Percentiles rank a stretch among this genome's conserved stretches.
phyloP scores from a whole-genome alignment of 2,888 invertebrate species.

The Euzophera pinguis region DNA sequence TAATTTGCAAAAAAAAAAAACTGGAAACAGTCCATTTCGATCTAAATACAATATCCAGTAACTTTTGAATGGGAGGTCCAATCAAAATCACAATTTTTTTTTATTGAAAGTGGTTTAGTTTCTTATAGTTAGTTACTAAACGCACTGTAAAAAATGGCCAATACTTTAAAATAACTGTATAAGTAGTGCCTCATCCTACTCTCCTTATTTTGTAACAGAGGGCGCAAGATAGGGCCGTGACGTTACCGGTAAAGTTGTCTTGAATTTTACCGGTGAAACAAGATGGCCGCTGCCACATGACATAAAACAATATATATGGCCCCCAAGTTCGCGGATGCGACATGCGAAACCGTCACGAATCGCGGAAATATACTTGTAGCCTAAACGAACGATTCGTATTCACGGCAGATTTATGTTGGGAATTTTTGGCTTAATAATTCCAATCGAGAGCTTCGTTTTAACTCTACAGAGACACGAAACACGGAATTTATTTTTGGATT shows the following conservation, averaged over 20 bases:
- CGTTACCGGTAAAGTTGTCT: constrained; percentile 39
- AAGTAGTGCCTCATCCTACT: constrained; percentile 20
- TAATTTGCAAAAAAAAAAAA: too few relatives aligned
- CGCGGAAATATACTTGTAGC: constrained; percentile 50
- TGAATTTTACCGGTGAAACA: constrained; percentile 51
- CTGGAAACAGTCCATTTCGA: too few relatives aligned
- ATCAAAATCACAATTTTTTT: too few relatives aligned
- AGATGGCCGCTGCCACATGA: constrained; percentile 73
- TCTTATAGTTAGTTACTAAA: too few relatives aligned
- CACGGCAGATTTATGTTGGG: constrained; percentile 61
- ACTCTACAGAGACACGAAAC: neutral
- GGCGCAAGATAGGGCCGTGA: constrained; percentile 24
- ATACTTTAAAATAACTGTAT: too few relatives aligned
- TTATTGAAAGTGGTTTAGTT: too few relatives aligned
- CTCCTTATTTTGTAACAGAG: constrained; percentile 15
- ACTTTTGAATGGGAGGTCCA: too few relatives aligned
- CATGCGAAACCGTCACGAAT: constrained; percentile 73
- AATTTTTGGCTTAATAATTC: constrained; percentile 22
- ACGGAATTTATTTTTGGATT: neutral
- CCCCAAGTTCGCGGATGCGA: constrained; percentile 71
- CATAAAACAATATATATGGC: constrained; percentile 73
- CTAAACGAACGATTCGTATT: constrained; percentile 69
- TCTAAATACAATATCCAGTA: too few relatives aligned
- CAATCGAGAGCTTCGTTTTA: neutral
- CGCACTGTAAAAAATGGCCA: too few relatives aligned